phyloP scores from a whole-genome alignment of 2,113 vertebrate genomes.

The Nestor notabilis region DNA sequence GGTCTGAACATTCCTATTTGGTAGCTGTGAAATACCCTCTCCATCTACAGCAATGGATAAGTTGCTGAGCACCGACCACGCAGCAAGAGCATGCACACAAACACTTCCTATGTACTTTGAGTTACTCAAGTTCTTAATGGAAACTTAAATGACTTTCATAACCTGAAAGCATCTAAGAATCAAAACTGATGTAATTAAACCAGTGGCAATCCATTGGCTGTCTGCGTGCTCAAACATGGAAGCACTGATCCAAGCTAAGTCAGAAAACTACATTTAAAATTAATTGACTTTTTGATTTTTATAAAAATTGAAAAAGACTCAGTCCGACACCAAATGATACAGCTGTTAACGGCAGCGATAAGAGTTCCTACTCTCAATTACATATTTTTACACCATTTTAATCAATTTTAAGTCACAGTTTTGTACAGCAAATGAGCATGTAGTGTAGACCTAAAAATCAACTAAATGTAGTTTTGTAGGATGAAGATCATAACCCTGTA shows the following conservation, averaged over 20 bases:
- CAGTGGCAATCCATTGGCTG: background rate
- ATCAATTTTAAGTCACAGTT: conserved; percentile 1
- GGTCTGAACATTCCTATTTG: background rate
- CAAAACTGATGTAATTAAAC: background rate
- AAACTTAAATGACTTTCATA: background rate
- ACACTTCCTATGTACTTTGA: fast-evolving
- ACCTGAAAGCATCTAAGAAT: background rate
- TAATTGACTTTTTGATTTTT: background rate
- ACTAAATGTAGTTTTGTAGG: background rate
- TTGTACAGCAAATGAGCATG: background rate
- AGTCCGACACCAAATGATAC: background rate
- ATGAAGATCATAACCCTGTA: background rate
- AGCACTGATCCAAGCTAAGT: background rate
- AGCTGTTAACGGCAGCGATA: background rate
- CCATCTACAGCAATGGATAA: background rate
- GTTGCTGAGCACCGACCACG: background rate
- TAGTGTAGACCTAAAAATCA: background rate
- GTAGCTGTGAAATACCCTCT: background rate
- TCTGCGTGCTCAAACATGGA: background rate
- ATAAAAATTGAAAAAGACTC: background rate
- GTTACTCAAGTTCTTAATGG: background rate
- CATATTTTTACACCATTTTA: background rate
- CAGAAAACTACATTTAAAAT: background rate
- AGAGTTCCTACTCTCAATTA: background rate
- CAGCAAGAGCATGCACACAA: background rate